Evolutionary conservation across 1,140 invertebrate species (phyloP).

Genomic region (Drosophila persimilis): DNA sequence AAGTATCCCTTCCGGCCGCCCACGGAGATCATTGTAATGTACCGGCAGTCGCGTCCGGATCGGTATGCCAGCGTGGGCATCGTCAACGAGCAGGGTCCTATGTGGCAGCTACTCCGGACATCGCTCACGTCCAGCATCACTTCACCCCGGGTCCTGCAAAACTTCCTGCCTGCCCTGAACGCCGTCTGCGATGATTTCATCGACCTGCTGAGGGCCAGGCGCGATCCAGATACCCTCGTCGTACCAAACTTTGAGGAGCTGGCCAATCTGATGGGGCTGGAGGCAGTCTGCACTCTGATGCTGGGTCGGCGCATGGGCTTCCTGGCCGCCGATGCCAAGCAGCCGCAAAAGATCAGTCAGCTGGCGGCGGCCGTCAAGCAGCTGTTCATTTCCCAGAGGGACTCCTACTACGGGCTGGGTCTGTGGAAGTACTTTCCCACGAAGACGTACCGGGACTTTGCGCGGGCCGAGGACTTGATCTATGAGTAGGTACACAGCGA

Average conservation of each 20-base stretch:
- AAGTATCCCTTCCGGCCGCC: slow-evolving; percentile 92
- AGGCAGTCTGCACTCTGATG: slow-evolving; percentile 91
- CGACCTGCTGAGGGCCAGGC: slow-evolving; percentile 85
- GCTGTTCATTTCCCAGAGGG: slow-evolving; percentile 89
- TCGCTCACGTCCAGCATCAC: slow-evolving; percentile 91
- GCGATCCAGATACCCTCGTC: slow-evolving; percentile 83
- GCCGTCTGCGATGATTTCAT: slow-evolving; percentile 92
- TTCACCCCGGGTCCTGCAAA: slow-evolving; percentile 89
- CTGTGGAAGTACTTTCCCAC: slow-evolving; percentile 92
- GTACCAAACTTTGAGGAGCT: slow-evolving; percentile 88
- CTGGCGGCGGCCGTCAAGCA: slow-evolving; percentile 88
- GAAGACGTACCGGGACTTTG: slow-evolving; percentile 88
- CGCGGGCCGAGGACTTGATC: slow-evolving; percentile 90
- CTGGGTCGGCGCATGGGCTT: slow-evolving; percentile 91
- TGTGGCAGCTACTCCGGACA: slow-evolving; percentile 90
- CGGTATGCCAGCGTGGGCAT: slow-evolving; percentile 91
- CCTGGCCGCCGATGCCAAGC: slow-evolving; percentile 85
- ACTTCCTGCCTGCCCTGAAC: slow-evolving; percentile 91
- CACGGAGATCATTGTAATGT: slow-evolving; percentile 91
- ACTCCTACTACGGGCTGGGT: slow-evolving; percentile 92
- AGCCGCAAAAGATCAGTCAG: slow-evolving; percentile 84
- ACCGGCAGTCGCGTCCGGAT: slow-evolving; percentile 89
- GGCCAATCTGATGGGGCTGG: slow-evolving; percentile 90
- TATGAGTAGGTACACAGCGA: slow-evolving; percentile 85
- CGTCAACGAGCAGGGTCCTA: slow-evolving; percentile 92